phyloP scores from a whole-genome alignment of 2,888 invertebrate species.

The Rotaria socialis region DNA sequence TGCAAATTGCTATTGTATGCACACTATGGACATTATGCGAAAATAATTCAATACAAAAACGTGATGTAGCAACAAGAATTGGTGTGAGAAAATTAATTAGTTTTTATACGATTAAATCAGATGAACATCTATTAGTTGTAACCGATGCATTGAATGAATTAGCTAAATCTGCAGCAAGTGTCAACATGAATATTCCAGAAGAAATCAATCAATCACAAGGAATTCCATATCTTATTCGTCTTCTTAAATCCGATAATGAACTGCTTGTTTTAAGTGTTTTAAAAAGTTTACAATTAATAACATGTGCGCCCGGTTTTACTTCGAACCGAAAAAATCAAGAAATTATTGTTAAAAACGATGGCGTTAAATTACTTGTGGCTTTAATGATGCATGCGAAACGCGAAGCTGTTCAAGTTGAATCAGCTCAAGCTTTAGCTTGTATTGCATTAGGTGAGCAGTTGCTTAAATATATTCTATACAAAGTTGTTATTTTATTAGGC shows the following conservation, averaged over 20 bases:
- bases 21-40: slow-evolving; percentile 31
- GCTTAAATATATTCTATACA: no score
- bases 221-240: slow-evolving; percentile 51
- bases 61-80: slow-evolving; percentile 4
- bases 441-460: slow-evolving; percentile 55
- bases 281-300: slow-evolving; percentile 53
- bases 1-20: neutral
- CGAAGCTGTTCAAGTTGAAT: slow-evolving; percentile 56
- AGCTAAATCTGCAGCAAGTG: neutral
- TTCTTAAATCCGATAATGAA: slow-evolving; percentile 54
- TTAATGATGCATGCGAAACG: slow-evolving; percentile 56
- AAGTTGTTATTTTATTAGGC: neutral
- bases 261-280: slow-evolving; percentile 56
- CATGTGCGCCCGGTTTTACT: slow-evolving; percentile 56
- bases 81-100: slow-evolving; percentile 4
- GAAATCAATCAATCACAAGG: neutral
- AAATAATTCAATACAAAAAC: neutral
- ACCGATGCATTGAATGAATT: neutral
- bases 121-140: slow-evolving; percentile 1
- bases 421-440: slow-evolving; percentile 55
- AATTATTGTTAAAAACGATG: slow-evolving; percentile 53
- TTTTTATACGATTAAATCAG: neutral
- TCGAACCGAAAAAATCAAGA: slow-evolving; percentile 54
- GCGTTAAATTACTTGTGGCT: slow-evolving; percentile 55
- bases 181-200: neutral